Evolutionary conservation across 2,888 invertebrate genomes (phyloP).

Genomic region (Thereva nobilitata): DNA sequence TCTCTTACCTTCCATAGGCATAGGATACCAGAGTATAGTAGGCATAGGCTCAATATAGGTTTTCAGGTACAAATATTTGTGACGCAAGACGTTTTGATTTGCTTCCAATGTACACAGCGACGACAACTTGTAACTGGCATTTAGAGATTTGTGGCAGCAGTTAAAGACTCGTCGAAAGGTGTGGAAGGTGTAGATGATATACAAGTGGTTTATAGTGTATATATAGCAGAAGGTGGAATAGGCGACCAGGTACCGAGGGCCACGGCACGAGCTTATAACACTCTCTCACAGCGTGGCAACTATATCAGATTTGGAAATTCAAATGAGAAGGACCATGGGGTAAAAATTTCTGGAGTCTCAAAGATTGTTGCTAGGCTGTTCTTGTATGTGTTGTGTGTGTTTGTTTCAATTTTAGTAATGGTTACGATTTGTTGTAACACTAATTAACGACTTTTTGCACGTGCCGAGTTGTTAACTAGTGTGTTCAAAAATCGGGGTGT

Average conservation of each 20-base stretch:
- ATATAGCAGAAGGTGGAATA: too few species aligned
- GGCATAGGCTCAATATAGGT: too few species aligned
- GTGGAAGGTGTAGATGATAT: not conserved
- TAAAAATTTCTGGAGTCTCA: not conserved
- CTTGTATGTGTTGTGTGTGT: conserved; percentile 9
- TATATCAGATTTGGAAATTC: conserved; percentile 21
- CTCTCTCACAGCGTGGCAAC: not conserved
- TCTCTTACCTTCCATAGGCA: not conserved
- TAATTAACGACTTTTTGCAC: conserved; percentile 13
- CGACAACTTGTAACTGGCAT: conserved; percentile 11
- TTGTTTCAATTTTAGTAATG: too few species aligned
- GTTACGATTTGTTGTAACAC: not conserved
- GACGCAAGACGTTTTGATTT: conserved; percentile 22
- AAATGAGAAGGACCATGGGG: conserved; percentile 6
- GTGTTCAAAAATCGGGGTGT: too few species aligned
- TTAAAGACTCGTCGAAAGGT: not conserved
- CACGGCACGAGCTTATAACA: too few species aligned
- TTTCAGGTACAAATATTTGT: conserved; percentile 22
- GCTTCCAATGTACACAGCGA: not conserved
- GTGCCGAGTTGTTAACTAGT: not conserved
- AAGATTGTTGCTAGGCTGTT: not conserved
- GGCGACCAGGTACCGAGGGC: too few species aligned
- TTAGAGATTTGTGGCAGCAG: conserved; percentile 5
- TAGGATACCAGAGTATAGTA: too few species aligned
- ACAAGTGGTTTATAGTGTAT: too few species aligned